Evolutionary conservation across 2,888 invertebrate species (phyloP).

Genomic region (Molorchus minor): DNA sequence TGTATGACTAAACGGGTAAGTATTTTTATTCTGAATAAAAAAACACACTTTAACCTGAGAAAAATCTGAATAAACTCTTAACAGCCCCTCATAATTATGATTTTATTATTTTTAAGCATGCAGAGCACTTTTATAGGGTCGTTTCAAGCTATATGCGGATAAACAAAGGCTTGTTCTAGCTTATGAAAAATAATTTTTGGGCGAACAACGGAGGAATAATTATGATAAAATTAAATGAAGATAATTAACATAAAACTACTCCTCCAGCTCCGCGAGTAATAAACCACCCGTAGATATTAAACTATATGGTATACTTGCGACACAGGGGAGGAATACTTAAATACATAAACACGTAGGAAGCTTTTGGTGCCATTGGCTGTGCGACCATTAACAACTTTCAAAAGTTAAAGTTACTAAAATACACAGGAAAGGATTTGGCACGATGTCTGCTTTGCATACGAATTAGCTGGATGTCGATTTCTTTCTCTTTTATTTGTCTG

Average conservation of each 20-base stretch:
- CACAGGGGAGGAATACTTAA: slow-evolving; percentile 21
- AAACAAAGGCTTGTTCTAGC: neutral
- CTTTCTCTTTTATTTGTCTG: too few relatives aligned
- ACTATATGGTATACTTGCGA: slow-evolving; percentile 17
- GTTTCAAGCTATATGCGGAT: neutral
- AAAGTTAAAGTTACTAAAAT: slow-evolving; percentile 38
- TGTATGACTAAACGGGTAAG: too few relatives aligned
- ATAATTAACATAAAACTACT: slow-evolving; percentile 5
- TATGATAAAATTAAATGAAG: slow-evolving; percentile 1
- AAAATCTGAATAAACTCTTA: too few relatives aligned
- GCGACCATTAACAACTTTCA: slow-evolving; percentile 39
- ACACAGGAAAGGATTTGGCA: slow-evolving; percentile 32
- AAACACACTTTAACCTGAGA: too few relatives aligned
- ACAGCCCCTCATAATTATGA: too few relatives aligned
- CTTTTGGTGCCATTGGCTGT: slow-evolving; percentile 28
- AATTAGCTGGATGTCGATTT: slow-evolving; percentile 29
- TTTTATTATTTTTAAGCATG: neutral
- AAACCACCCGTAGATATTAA: slow-evolving; percentile 11
- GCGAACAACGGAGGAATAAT: neutral
- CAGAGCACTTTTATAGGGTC: neutral
- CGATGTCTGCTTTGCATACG: slow-evolving; percentile 24
- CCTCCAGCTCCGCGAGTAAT: neutral
- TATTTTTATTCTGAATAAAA: too few relatives aligned
- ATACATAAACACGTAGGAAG: slow-evolving; percentile 27
- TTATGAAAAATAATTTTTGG: neutral